A percentile compares a stretch with the other conserved stretches of the same genome.
Evolutionary conservation across 2,113 vertebrate species (phyloP).

Genomic region (Catharus minimus): DNA sequence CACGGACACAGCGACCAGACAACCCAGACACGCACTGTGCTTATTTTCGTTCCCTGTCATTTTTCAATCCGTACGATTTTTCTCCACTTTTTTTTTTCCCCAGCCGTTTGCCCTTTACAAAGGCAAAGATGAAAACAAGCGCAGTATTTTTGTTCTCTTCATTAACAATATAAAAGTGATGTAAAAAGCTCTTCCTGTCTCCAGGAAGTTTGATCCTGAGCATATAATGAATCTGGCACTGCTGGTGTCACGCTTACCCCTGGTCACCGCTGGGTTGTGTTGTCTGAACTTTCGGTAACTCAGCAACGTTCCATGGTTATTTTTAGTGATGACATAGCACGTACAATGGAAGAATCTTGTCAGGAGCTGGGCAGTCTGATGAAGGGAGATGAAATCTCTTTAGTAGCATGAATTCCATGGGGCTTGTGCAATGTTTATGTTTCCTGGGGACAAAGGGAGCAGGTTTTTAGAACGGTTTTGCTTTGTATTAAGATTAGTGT

Average conservation of each 20-base stretch:
- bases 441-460: background rate
- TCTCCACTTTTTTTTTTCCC: fast-evolving
- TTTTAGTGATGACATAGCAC: conserved; percentile 15
- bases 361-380: background rate
- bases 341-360: background rate
- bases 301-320: background rate
- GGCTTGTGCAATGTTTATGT: background rate
- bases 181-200: background rate
- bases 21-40: fast-evolving
- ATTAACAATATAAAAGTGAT: background rate
- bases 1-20: fast-evolving
- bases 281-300: background rate
- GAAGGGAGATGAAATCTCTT: background rate
- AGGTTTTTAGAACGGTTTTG: fast-evolving
- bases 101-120: background rate
- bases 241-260: background rate
- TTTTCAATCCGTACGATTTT: background rate
- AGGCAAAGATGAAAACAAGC: background rate
- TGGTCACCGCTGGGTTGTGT: background rate
- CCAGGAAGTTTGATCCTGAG: background rate
- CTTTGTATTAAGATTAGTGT: background rate
- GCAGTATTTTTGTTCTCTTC: fast-evolving
- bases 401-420: background rate
- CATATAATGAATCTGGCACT: fast-evolving
- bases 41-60: fast-evolving